Conservation (phyloP, 2,888 invertebrate genomes). For the Scelioninae gen. 2 region DNA sequence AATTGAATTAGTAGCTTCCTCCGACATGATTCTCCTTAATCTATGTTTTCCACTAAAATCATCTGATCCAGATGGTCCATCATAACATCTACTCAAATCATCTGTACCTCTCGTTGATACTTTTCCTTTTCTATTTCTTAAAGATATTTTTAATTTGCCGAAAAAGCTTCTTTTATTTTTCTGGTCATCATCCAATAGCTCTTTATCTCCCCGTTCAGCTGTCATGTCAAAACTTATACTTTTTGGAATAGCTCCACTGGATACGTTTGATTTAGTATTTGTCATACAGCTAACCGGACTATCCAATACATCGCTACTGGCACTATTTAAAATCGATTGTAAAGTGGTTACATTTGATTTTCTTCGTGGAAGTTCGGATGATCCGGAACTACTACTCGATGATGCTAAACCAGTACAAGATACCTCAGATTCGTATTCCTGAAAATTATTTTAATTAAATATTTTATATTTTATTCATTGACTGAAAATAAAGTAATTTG, state of each 20-base stretch:
- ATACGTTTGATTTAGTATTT: conserved; percentile 76
- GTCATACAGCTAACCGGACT: conserved; percentile 44
- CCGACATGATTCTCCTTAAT: conserved; percentile 73
- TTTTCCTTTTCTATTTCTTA: conserved; percentile 81
- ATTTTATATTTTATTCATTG: too few relatives aligned
- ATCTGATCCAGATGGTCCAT: conserved; percentile 68
- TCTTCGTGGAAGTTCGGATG: conserved; percentile 27
- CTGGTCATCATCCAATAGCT: conserved; percentile 77
- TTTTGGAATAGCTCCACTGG: conserved; percentile 92
- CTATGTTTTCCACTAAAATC: conserved; percentile 68
- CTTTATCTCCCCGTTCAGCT: conserved; percentile 86
- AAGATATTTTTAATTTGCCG: conserved; percentile 83
- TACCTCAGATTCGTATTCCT: conserved; percentile 38
- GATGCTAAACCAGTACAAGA: conserved; percentile 30
- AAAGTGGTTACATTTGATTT: conserved; percentile 50
- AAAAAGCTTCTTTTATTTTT: conserved; percentile 82
- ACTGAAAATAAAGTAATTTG: too few relatives aligned
- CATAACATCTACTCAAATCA: conserved; percentile 72
- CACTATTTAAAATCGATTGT: conserved; percentile 61
- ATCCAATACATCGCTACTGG: conserved; percentile 63
- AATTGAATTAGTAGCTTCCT: conserved; percentile 71
- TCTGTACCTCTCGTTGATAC: conserved; percentile 75
- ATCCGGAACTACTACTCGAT: conserved; percentile 46
- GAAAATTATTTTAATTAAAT: conserved; percentile 2
- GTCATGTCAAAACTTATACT: conserved; percentile 94